Conservation (phyloP, 2,888 invertebrate species). For the Ormyrus nitidulus region DNA sequence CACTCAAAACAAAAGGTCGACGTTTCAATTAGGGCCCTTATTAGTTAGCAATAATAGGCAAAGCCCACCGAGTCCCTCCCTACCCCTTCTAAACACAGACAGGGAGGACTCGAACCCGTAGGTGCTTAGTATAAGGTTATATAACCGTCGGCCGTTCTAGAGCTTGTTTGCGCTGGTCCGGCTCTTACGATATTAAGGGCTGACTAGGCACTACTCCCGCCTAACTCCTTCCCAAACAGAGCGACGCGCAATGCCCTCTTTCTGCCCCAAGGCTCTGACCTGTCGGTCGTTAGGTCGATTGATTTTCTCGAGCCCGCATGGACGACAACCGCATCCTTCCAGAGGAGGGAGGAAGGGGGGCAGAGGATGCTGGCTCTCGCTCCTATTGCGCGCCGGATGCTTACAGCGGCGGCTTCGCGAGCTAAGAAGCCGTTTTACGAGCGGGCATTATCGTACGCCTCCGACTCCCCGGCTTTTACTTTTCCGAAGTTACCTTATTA, state of each 20-base stretch:
- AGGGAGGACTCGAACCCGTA: constrained; percentile 22
- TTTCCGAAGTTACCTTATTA: constrained; percentile 52
- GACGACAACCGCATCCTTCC: constrained; percentile 61
- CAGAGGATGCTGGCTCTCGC: constrained; percentile 41
- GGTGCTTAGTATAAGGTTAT: too few species aligned
- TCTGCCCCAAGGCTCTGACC: constrained; percentile 59
- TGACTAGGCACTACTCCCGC: constrained; percentile 71
- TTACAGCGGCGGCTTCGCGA: not conserved
- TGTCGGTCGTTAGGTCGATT: constrained; percentile 70
- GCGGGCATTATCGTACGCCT: constrained; percentile 38
- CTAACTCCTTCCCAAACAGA: constrained; percentile 48
- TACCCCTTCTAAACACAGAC: constrained; percentile 34
- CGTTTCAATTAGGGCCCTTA: constrained; percentile 74
- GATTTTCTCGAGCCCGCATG: constrained; percentile 68
- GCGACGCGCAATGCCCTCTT: constrained; percentile 51
- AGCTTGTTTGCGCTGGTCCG: constrained; percentile 67
- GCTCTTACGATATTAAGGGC: constrained; percentile 75
- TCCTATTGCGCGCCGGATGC: constrained; percentile 29
- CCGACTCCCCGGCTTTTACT: constrained; percentile 1
- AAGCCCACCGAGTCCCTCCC: constrained; percentile 51
- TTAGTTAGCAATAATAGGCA: constrained; percentile 74
- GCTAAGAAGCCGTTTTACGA: constrained; percentile 53
- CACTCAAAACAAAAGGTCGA: constrained; percentile 59
- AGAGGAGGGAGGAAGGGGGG: constrained; percentile 52
- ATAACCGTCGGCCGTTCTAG: too few species aligned